A percentile compares a stretch with the other conserved stretches of the same genome.
These are phyloP conservation scores for Alca torda DNA, from an alignment of 2,797 vertebrate genomes.

Conservation along the genomic window DNA sequence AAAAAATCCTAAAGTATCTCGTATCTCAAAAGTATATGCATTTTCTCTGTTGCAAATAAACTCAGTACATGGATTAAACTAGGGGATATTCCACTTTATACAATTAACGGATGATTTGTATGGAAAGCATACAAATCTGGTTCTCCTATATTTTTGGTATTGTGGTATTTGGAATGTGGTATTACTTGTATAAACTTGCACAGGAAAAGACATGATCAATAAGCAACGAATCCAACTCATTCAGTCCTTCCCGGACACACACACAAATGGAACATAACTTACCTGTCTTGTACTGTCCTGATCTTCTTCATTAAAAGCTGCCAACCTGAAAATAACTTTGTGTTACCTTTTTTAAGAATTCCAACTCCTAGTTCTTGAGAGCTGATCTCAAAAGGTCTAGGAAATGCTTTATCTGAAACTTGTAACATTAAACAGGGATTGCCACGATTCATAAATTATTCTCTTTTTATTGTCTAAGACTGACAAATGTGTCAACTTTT, in stretches of 20 bases:
- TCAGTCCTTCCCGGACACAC: background rate
- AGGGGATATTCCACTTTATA: background rate
- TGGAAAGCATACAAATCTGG: background rate
- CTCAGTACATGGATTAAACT: background rate
- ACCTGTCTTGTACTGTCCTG: background rate
- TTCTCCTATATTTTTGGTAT: background rate
- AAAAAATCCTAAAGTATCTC: background rate
- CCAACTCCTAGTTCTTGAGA: background rate
- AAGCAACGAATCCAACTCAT: background rate
- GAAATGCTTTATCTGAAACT: background rate
- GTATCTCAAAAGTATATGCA: background rate
- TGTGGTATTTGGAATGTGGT: fast-evolving
- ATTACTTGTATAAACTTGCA: background rate
- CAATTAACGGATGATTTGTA: fast-evolving
- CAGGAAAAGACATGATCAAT: background rate
- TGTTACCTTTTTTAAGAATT: background rate
- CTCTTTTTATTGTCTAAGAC: background rate
- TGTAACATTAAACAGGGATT: background rate
- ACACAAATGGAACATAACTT: background rate
- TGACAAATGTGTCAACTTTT: constrained; percentile 16
- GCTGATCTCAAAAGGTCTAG: background rate
- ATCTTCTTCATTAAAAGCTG: background rate
- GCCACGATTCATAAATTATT: background rate
- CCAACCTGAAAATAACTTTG: background rate
- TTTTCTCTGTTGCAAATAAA: background rate